These are phyloP conservation scores for Sitophilus oryzae DNA, from an alignment of 1,140 invertebrate genomes.

Conservation along the genomic window DNA sequence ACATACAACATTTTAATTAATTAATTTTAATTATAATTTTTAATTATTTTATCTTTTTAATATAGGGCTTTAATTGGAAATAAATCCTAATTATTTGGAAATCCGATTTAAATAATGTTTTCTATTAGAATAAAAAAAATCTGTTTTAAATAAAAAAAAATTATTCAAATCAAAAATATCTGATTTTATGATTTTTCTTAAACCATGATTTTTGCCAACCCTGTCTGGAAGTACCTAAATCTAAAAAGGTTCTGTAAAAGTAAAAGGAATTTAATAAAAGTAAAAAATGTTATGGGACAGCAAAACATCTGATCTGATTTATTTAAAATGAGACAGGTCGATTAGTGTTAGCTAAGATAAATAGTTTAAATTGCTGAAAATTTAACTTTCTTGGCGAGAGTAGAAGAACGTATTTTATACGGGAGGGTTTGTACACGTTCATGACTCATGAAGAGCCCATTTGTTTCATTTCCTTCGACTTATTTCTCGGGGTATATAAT, in stretches of 20 bases:
- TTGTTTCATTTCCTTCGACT: constrained; percentile 37
- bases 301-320: not conserved
- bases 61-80: too few relatives aligned
- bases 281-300: not conserved
- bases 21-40: too few relatives aligned
- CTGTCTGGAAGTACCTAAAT: too few relatives aligned
- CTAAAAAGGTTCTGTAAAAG: not conserved
- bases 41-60: too few relatives aligned
- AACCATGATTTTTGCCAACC: too few relatives aligned
- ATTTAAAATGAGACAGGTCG: constrained; percentile 41
- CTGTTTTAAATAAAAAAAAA: too few relatives aligned
- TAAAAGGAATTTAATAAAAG: not conserved
- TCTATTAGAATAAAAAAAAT: too few relatives aligned
- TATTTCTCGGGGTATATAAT: constrained; percentile 30
- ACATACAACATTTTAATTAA: too few relatives aligned
- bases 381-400: constrained; percentile 39
- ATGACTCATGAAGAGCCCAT: constrained; percentile 30
- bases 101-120: too few relatives aligned
- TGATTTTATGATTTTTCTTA: too few relatives aligned
- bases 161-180: too few relatives aligned
- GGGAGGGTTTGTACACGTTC: constrained; percentile 23
- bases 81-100: too few relatives aligned
- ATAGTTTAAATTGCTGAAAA: constrained; percentile 43
- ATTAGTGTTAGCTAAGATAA: constrained; percentile 44
- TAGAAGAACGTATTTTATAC: constrained; percentile 39